Conservation (phyloP, 2,797 vertebrate species). For the Kryptolebias ocellatus region DNA sequence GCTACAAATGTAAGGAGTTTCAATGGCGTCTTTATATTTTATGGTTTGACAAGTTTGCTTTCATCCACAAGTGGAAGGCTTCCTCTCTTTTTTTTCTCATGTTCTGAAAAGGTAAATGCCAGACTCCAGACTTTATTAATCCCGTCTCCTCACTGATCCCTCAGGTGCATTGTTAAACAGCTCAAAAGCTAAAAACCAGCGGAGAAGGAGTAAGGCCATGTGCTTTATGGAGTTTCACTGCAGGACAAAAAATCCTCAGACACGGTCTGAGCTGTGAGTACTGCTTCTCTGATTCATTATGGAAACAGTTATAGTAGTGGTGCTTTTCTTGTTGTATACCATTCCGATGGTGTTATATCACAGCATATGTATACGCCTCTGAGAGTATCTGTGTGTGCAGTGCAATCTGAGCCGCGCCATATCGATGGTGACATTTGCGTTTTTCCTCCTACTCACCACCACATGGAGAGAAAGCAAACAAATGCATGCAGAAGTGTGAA, state of each 20-base stretch:
- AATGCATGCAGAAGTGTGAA: slow-evolving; percentile 43
- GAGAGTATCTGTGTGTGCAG: slow-evolving; percentile 13
- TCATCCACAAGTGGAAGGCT: background rate
- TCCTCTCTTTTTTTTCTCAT: slow-evolving; percentile 36
- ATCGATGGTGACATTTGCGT: slow-evolving; percentile 48
- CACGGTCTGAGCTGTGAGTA: background rate
- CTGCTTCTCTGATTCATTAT: background rate
- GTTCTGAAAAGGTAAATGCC: slow-evolving; percentile 32
- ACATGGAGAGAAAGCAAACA: slow-evolving; percentile 52
- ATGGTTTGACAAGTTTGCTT: too few species aligned
- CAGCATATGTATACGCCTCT: slow-evolving; percentile 38
- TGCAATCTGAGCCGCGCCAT: slow-evolving; percentile 22
- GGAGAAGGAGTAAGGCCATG: slow-evolving; percentile 5
- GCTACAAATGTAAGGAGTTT: too few species aligned
- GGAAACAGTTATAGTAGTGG: background rate
- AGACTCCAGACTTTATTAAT: slow-evolving; percentile 24
- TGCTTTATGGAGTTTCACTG: slow-evolving; percentile 12
- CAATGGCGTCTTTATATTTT: too few species aligned
- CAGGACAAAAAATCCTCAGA: background rate
- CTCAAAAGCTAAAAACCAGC: slow-evolving; percentile 22
- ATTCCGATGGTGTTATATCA: slow-evolving; percentile 24
- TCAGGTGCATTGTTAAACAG: slow-evolving; percentile 2
- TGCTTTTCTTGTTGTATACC: slow-evolving; percentile 10
- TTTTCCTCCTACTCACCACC: slow-evolving; percentile 55
- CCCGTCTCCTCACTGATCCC: slow-evolving; percentile 20